These are phyloP conservation scores for Vireo altiloquus DNA, from an alignment of 2,113 vertebrate species.

Conservation along the genomic window DNA sequence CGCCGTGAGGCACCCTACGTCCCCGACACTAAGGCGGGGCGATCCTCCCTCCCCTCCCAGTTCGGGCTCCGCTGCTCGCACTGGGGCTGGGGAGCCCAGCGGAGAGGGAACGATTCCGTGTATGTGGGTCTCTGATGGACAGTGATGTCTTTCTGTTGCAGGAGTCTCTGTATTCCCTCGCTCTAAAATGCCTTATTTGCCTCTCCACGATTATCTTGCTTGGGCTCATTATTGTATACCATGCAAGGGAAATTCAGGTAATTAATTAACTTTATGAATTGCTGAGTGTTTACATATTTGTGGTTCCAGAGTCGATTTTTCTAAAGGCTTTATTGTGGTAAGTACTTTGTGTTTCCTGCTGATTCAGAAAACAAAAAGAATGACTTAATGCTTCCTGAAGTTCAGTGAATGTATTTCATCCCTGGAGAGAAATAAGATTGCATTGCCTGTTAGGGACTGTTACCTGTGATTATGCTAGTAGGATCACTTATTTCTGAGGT, in stretches of 20 bases:
- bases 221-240: constrained; percentile 95
- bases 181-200: constrained; percentile 99
- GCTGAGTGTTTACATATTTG: background rate
- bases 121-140: background rate
- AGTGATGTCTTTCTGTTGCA: constrained; percentile 75
- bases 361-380: background rate
- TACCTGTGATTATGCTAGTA: background rate
- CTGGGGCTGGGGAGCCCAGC: background rate
- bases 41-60: background rate
- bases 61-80: background rate
- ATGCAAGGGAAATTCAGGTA: constrained; percentile 98
- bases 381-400: background rate
- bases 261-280: constrained; percentile 74
- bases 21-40: background rate
- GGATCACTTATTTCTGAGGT: background rate
- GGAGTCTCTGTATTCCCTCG: constrained; percentile 97
- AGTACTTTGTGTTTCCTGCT: background rate
- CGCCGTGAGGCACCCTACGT: background rate
- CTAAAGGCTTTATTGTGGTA: background rate
- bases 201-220: constrained; percentile 97
- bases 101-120: background rate
- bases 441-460: background rate
- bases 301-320: background rate
- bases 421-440: background rate
- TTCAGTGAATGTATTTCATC: constrained; percentile 1